Percentiles rank a stretch among this genome's conserved stretches.
phyloP scores from a whole-genome alignment of 2,888 invertebrate species.

The Scaptomyza flava region DNA sequence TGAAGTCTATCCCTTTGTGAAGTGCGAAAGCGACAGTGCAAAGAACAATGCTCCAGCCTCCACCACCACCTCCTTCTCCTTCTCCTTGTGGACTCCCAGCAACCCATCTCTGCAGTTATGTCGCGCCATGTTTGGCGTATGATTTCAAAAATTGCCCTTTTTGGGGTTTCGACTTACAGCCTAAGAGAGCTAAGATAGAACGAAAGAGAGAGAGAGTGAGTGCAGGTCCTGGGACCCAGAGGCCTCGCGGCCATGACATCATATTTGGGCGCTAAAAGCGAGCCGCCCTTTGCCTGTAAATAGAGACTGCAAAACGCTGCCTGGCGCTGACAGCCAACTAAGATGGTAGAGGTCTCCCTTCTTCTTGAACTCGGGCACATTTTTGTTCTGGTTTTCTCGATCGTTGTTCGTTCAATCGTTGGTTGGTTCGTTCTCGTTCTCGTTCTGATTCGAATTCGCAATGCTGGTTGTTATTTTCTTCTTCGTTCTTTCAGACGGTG shows the following conservation, averaged over 20 bases:
- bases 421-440: neutral
- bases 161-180: slow-evolving; percentile 80
- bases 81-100: slow-evolving; percentile 14
- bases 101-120: slow-evolving; percentile 67
- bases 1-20: slow-evolving; percentile 81
- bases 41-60: slow-evolving; percentile 74
- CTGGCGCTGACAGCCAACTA: slow-evolving; percentile 59
- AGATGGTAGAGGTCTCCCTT: slow-evolving; percentile 58
- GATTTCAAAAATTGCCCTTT: slow-evolving; percentile 82
- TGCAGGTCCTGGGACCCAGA: slow-evolving; percentile 22
- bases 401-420: neutral
- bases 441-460: neutral
- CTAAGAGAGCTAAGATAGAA: slow-evolving; percentile 8
- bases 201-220: neutral
- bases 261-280: slow-evolving; percentile 82
- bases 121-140: slow-evolving; percentile 82
- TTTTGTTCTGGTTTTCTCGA: slow-evolving; percentile 28
- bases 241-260: slow-evolving; percentile 77
- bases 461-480: slow-evolving; percentile 5
- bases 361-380: slow-evolving; percentile 36
- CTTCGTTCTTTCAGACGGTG: slow-evolving; percentile 58
- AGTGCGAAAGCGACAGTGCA: slow-evolving; percentile 81
- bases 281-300: slow-evolving; percentile 75
- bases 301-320: slow-evolving; percentile 76
- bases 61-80: neutral